phyloP scores from a whole-genome alignment of 2,797 vertebrate species.

The Glossophaga mutica region DNA sequence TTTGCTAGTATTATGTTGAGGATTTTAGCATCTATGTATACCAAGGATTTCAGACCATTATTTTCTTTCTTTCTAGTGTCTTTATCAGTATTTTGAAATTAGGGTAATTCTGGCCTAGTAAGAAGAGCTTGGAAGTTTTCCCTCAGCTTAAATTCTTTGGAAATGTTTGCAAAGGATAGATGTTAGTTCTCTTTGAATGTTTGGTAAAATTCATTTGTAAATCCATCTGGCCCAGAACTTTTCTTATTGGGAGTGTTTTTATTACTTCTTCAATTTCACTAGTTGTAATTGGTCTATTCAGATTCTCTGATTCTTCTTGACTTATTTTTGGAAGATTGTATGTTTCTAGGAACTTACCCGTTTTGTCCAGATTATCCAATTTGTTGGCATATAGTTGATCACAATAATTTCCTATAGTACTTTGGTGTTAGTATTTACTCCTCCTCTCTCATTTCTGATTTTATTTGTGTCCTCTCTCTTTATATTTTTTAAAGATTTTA shows the following conservation, averaged over 20 bases:
- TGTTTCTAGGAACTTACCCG: neutral
- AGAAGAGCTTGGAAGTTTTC: too few relatives aligned
- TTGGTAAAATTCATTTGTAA: too few relatives aligned
- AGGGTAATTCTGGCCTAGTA: too few relatives aligned
- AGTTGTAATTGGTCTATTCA: neutral
- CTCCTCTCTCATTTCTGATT: neutral
- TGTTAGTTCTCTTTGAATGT: neutral
- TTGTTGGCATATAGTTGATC: neutral
- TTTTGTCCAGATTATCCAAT: neutral
- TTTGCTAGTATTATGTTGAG: neutral
- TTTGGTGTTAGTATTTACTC: neutral
- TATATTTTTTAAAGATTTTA: too few relatives aligned
- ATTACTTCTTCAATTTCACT: neutral
- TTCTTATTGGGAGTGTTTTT: neutral
- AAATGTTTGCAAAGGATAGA: neutral
- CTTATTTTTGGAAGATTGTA: neutral
- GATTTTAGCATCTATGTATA: neutral
- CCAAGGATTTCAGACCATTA: neutral
- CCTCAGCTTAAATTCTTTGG: too few relatives aligned
- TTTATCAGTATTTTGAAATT: too few relatives aligned
- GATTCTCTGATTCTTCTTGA: neutral
- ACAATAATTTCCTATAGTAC: neutral
- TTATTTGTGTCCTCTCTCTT: neutral
- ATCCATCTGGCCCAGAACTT: too few relatives aligned
- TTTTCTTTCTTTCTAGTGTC: too few relatives aligned